Base-by-base conservation (phyloP, 2,888 invertebrate species). In the Meloe dianella region DNA sequence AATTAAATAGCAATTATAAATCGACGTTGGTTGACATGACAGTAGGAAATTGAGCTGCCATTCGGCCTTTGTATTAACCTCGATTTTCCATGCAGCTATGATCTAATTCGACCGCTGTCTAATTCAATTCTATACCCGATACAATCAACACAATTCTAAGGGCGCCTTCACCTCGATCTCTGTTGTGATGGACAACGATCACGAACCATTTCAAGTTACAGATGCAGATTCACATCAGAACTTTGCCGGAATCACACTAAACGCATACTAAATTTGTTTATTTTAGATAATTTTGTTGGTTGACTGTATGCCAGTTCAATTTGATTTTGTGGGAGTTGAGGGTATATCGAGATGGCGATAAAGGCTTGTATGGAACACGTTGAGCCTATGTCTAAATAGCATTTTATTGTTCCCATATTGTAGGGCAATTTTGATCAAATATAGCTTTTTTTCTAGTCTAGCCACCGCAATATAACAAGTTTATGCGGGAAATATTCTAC, bases 21-120 rank as follows among this genome's bases (percentile, higher is more conserved):
- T 41, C 41, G 41, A 41, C 17, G 6, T 41, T 41, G 17, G 4
- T 17, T 17, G 41, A 41, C 41, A 41, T 41, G 41, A n/a, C 41
- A 41, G 41, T 17, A 41, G 41, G 41, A 41, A 41, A 41, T 41
- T 41, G 17, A n/a, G 17, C 41, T 41, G 41, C 41, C 41, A 41
- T 41, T 41, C 17, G 17, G 7, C 10, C 41, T 41, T 41, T 41
- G 17, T 41, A n/a, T 41, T 41, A 8, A n/a, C n/a, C n/a, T 17
- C 5, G n/a, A 41, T 17, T 41, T 41, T 41, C 17, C n/a, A 41
- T 8, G 10, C 8, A 7, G 41, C 17, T 17, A 5, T 17, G n/a
- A 17, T 17, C 10, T 17, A 41, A 41, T 17, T 17, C 10, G 41
- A 41, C 41, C 41, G 17, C 17, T 41, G 41, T 41, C 17, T 41